A percentile compares a stretch with the other conserved stretches of the same genome.
Conservation (phyloP, 2,797 vertebrate genomes). For the Okamejei kenojei region DNA sequence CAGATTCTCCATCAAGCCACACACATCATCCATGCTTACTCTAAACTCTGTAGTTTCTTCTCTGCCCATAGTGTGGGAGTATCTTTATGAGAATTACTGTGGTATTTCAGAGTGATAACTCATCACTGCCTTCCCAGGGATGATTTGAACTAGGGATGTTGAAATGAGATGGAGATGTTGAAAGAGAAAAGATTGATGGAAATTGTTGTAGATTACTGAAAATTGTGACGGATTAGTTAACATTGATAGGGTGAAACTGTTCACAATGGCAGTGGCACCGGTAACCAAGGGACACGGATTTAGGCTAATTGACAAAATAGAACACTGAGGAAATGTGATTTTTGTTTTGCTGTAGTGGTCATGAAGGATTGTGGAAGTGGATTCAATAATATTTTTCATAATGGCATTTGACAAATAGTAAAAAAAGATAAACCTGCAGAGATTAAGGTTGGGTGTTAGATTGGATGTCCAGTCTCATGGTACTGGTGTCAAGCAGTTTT, state of each 20-base stretch:
- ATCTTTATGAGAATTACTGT: no score
- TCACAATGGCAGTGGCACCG: not conserved
- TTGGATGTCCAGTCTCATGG: no score
- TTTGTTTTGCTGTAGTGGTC: not conserved
- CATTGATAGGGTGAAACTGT: not conserved
- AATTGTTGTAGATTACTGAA: not conserved
- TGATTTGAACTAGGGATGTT: no score
- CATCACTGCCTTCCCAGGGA: no score
- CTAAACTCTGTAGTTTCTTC: no score
- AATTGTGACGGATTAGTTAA: not conserved
- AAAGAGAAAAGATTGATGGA: not conserved
- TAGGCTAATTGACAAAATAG: not conserved
- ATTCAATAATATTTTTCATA: not conserved
- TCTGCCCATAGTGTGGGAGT: no score
- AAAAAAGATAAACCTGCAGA: not conserved
- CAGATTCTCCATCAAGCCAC: no score
- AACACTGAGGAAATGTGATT: not conserved
- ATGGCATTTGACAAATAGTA: not conserved
- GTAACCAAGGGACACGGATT: not conserved
- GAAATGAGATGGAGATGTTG: no score
- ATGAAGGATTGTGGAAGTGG: not conserved
- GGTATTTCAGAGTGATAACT: no score
- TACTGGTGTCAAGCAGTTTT: no score
- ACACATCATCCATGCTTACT: no score
- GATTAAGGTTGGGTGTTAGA: no score